phyloP scores from a whole-genome alignment of 2,888 invertebrate genomes.

The Eupithecia pulchellata region DNA sequence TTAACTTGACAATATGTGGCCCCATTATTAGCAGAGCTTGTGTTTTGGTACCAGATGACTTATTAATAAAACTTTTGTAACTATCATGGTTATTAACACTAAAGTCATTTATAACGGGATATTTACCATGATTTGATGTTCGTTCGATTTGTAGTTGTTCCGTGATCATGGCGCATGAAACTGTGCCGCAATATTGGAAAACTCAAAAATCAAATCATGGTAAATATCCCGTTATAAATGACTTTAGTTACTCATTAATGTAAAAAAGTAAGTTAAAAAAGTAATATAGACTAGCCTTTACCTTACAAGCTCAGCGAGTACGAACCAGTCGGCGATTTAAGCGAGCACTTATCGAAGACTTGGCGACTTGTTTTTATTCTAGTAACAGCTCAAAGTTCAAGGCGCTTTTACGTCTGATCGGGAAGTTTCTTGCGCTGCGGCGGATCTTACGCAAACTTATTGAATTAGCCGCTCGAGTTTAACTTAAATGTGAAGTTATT shows the following conservation, averaged over 20 bases:
- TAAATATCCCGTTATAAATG: too few relatives aligned
- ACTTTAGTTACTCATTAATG: too few relatives aligned
- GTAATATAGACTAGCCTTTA: not conserved
- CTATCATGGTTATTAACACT: too few relatives aligned
- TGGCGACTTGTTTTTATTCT: conserved; percentile 15
- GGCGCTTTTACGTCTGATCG: conserved; percentile 35
- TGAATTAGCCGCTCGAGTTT: not conserved
- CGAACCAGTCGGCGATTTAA: conserved; percentile 41
- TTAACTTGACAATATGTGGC: too few relatives aligned
- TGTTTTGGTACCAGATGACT: not conserved
- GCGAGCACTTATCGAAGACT: conserved; percentile 41
- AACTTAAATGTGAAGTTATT: not conserved
- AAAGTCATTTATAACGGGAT: too few relatives aligned
- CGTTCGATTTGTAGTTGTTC: too few relatives aligned
- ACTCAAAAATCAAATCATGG: too few relatives aligned
- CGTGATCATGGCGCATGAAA: too few relatives aligned
- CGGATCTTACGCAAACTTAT: not conserved
- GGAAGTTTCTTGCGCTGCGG: conserved; percentile 25
- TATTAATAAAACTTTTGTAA: too few relatives aligned
- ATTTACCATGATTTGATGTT: too few relatives aligned
- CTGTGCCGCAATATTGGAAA: too few relatives aligned
- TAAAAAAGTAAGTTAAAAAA: not conserved
- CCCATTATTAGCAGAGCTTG: not conserved
- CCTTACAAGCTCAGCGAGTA: conserved; percentile 27
- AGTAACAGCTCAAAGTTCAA: conserved; percentile 22